Percentiles rank a stretch among this genome's conserved stretches.
Conservation (phyloP, 2,888 invertebrate genomes). For the Oxycera nigricornis region DNA sequence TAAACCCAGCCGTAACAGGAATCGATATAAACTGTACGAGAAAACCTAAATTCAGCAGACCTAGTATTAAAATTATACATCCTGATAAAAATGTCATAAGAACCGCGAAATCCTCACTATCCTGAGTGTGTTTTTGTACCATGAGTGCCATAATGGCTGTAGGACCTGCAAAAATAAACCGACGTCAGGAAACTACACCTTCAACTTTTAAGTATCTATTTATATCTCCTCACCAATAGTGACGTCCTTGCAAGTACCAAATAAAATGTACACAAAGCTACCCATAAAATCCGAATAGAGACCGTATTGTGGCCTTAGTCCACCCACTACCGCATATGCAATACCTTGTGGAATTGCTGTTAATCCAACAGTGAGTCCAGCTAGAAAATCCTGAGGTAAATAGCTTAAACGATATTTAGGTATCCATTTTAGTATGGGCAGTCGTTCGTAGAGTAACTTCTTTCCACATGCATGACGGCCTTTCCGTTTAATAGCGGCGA, state of each 20-base stretch:
- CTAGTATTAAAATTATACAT: slow-evolving; percentile 72
- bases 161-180: slow-evolving; percentile 68
- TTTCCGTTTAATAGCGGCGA: slow-evolving; percentile 51
- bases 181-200: not conserved
- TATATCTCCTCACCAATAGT: slow-evolving; percentile 68
- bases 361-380: slow-evolving; percentile 83
- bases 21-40: slow-evolving; percentile 84
- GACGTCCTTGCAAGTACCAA: slow-evolving; percentile 86
- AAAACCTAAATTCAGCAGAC: slow-evolving; percentile 79
- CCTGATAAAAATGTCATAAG: slow-evolving; percentile 78
- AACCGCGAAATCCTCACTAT: slow-evolving; percentile 73
- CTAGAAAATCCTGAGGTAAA: slow-evolving; percentile 78
- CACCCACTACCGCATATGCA: slow-evolving; percentile 80
- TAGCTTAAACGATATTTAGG: slow-evolving; percentile 71
- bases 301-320: slow-evolving; percentile 77
- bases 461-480: slow-evolving; percentile 62
- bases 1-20: slow-evolving; percentile 85
- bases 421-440: slow-evolving; percentile 79
- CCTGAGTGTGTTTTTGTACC: slow-evolving; percentile 71
- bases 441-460: slow-evolving; percentile 63
- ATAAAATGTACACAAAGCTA: slow-evolving; percentile 87
- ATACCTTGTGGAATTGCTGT: slow-evolving; percentile 86
- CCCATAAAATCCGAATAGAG: slow-evolving; percentile 95
- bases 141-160: slow-evolving; percentile 89
- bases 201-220: not conserved